Conservation (phyloP, 2,888 invertebrate species). For the Sturmia bella region DNA sequence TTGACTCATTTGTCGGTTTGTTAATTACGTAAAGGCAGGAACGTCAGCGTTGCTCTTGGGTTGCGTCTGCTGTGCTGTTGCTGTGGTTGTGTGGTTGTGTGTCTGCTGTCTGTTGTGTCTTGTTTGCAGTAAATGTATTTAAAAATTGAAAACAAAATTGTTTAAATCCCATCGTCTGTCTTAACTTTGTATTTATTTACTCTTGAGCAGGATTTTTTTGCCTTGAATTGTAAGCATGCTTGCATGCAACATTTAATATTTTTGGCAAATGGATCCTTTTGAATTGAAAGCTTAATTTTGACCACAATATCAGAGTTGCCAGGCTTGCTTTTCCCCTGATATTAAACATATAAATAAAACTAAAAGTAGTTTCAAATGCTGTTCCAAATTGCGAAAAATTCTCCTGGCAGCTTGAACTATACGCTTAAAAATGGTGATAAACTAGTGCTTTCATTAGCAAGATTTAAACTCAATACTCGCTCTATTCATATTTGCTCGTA, state of each 20-base stretch:
- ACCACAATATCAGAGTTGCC: conserved; percentile 33
- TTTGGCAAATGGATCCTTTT: conserved; percentile 36
- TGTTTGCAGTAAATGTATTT: neutral
- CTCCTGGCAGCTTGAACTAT: no score
- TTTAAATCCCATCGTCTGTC: conserved; percentile 23
- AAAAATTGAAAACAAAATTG: conserved; percentile 22
- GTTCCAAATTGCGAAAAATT: no score
- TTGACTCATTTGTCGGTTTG: conserved; percentile 75
- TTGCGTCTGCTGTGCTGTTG: neutral
- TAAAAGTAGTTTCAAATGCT: no score
- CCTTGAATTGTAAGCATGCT: conserved; percentile 36
- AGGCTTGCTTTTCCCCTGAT: neutral
- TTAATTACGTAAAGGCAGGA: conserved; percentile 68
- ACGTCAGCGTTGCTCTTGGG: conserved; percentile 38
- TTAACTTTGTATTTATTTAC: neutral
- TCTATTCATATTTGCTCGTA: no score
- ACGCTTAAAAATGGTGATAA: no score
- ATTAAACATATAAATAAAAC: no score
- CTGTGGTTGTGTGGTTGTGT: neutral
- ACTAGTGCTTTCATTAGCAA: no score
- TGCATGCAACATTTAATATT: conserved; percentile 71
- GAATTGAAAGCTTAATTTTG: conserved; percentile 40
- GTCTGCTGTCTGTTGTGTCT: neutral
- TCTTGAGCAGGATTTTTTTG: neutral
- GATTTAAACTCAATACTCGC: no score